Base-by-base conservation (phyloP, 2,888 invertebrate genomes). In the Geophilus truncorum region DNA sequence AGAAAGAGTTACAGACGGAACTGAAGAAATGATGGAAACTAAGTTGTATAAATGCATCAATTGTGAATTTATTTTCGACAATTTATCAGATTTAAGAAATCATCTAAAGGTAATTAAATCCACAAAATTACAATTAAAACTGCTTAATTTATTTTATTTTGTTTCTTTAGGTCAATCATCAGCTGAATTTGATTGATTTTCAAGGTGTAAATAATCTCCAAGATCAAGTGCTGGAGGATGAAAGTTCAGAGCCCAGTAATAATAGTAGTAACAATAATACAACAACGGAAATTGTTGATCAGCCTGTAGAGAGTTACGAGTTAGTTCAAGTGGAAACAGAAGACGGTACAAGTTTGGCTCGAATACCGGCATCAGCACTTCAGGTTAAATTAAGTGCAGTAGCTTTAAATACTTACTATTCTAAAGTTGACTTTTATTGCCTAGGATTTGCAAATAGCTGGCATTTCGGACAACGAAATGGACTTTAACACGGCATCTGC, bases 21-120 rank as follows among this genome's bases (percentile, higher is more conserved):
- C 10, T 81, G 62, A 62, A 1, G 45, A 45, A 45, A 18, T 18
- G 5, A 6, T 45, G 18, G 62, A 15, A 62, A 62, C 62, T 25
- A 81, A 84, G 81, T 85, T 85, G 30, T 86, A 84, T 83, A 85
- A 85, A 80, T 86, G 87, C 80, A 83, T 86, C 32, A 86, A 85
- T 81, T 87, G 87, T 83, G 86, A 86, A 81, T 86, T 85, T 81
- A 82, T 86, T 80, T 87, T 87, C 83, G 86, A 86, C 6, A 87
- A 86, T 81, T 83, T 87, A 81, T 85, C 86, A 3, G 86, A 87
- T 81, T 83, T 87, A 80, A 86, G 86, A 83, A 84, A 86, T 7
- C 87, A 87, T 82, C 84, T 87, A 75, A 85, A 84, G 82, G 84
- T 85, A 82, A 83, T 45, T 40, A 9, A 2, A 12, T 12, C 2